Conservation (phyloP, 2,113 vertebrate species). For the Carettochelys insculpta region DNA sequence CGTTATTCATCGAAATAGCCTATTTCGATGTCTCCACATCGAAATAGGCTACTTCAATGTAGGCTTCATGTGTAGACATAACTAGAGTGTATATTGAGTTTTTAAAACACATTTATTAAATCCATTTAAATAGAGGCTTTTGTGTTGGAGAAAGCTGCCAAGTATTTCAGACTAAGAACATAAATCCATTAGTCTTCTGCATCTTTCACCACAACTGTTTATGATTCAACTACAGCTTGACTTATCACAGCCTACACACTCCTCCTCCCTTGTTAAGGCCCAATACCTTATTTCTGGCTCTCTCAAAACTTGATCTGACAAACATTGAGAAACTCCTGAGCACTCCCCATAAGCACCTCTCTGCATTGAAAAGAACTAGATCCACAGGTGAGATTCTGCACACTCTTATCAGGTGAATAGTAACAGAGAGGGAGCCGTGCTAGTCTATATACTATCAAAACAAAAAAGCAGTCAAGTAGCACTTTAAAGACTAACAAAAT, state of each 20-base stretch:
- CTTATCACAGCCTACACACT: background rate
- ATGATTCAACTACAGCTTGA: background rate
- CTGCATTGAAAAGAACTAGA: background rate
- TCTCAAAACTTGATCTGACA: background rate
- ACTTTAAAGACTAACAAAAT: no score
- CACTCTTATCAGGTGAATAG: no score
- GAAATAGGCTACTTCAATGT: no score
- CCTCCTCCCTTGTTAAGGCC: background rate
- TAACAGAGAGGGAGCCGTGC: no score
- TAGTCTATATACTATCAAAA: no score
- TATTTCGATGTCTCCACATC: no score
- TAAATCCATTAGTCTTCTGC: background rate
- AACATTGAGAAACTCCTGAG: background rate
- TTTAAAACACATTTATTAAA: background rate
- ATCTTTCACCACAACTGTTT: background rate
- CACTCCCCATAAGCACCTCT: background rate
- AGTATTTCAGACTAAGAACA: background rate
- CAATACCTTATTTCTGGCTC: background rate
- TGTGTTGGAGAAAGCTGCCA: background rate
- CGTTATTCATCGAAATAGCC: no score
- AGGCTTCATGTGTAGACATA: no score
- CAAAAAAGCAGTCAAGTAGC: no score
- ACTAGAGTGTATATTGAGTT: background rate
- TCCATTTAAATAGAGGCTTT: background rate
- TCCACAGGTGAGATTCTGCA: background rate